Percentiles rank a stretch among this genome's conserved stretches.
Evolutionary conservation across 1,140 invertebrate genomes (phyloP).

Genomic region (Drosophila tropicalis): DNA sequence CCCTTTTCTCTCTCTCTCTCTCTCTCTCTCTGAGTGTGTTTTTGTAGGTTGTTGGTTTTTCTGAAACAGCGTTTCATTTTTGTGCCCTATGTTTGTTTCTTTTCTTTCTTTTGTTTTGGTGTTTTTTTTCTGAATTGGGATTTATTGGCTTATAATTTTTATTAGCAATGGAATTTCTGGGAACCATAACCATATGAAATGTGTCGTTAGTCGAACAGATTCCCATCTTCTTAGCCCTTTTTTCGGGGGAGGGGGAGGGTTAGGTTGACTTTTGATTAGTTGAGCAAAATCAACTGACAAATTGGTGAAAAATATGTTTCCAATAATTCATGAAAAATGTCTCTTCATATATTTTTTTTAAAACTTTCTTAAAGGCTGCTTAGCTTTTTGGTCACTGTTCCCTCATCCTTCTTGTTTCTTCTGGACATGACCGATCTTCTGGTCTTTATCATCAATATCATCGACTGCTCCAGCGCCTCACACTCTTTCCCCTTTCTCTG

Average conservation of each 20-base stretch:
- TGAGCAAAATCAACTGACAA: slow-evolving; percentile 2
- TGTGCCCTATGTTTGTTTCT: slow-evolving; percentile 5
- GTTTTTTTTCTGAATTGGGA: slow-evolving; percentile 66
- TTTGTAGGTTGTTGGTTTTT: slow-evolving; percentile 27
- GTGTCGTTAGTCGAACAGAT: slow-evolving; percentile 12
- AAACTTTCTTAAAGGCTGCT: no score
- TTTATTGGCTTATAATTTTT: slow-evolving; percentile 82
- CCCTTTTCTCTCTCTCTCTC: slow-evolving; percentile 13
- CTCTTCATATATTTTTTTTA: no score
- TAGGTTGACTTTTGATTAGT: slow-evolving; percentile 12
- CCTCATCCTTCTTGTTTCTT: not conserved
- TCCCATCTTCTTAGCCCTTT: not conserved
- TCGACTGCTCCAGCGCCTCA: not conserved
- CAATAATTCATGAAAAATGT: not conserved
- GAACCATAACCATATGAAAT: slow-evolving; percentile 58
- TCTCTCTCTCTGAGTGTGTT: slow-evolving; percentile 24
- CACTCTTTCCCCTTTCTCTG: not conserved
- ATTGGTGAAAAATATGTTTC: not conserved
- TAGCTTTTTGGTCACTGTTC: no score
- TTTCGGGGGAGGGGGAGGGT: not conserved
- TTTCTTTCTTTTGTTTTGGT: slow-evolving; percentile 15
- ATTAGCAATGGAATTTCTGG: slow-evolving; percentile 76
- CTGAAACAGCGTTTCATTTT: slow-evolving; percentile 62
- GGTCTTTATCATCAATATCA: slow-evolving; percentile 3
- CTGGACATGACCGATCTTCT: not conserved